Percentiles rank a stretch among this genome's conserved stretches.
phyloP scores from a whole-genome alignment of 2,113 vertebrate genomes.

The Opisthocomus hoazin region DNA sequence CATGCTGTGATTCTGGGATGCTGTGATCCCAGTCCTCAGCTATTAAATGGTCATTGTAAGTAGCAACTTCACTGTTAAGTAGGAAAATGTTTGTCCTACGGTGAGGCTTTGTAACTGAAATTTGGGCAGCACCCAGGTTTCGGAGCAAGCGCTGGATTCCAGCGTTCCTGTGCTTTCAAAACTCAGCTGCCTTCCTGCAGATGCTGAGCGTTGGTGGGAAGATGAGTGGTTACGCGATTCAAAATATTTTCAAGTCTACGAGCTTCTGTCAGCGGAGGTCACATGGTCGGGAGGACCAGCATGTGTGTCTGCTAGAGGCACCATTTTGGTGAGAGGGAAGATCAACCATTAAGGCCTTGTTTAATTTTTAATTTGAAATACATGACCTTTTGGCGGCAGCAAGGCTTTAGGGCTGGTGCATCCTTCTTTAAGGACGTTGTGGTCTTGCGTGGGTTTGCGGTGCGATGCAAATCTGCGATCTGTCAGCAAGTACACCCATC shows the following conservation, averaged over 20 bases:
- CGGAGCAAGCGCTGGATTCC: neutral
- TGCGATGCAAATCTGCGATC: too few species aligned
- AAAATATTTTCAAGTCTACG: accelerated
- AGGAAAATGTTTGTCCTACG: neutral
- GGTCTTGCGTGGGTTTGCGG: too few species aligned
- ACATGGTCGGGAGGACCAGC: accelerated
- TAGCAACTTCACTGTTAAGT: neutral
- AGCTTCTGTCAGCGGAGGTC: neutral
- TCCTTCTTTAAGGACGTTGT: too few species aligned
- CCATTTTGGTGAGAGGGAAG: too few species aligned
- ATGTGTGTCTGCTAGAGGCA: accelerated
- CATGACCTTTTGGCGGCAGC: neutral
- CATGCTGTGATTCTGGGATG: too few species aligned
- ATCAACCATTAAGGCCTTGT: neutral
- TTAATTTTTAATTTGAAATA: neutral
- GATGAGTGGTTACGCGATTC: neutral
- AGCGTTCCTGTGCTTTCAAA: neutral
- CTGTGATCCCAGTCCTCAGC: neutral
- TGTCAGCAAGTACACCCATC: accelerated
- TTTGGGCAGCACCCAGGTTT: neutral
- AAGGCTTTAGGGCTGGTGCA: neutral
- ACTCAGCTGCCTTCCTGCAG: neutral
- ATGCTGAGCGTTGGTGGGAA: neutral
- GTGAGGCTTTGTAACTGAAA: neutral
- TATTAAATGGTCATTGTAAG: neutral